Evolutionary conservation across 2,113 vertebrate species (phyloP), one percentile per base, ranked within the genome.

Genomic region (Harpagus bidentatus): DNA sequence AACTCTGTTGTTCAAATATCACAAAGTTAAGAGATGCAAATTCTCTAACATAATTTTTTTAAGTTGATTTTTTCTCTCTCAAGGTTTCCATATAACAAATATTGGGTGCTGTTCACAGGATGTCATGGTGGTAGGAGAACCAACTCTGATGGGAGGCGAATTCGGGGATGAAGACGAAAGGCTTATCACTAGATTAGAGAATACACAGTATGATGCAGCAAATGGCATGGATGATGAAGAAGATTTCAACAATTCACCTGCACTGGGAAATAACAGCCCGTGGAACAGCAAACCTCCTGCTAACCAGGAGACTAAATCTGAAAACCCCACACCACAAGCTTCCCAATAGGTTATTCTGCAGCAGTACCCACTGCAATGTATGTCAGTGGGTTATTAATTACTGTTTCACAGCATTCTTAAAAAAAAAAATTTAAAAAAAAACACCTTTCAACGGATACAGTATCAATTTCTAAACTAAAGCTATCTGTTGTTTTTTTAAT

Each of bases 91-190:
- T 97, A 98, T 98, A 98, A 98, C 98, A 98, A 96, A 98, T 98
- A 97, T 98, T 98, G 98, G 98, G 98, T 98, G 97, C 98, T 98
- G 98, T 98, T 98, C 98, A 97, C 98, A 99, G 99, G 99, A 99
- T 96, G 99, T 99, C 98, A 99, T 99, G 99, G 99, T 99, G 96
- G 99, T 99, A 89, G 99, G 99, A 95, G 99, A 99, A 97, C 99
- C 99, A 93, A 99, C 99, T 95, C 98, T 99, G 98, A 99, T 99
- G 99, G 99, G 99, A 82, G 99, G 99, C 86, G 99, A 99, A 98
- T 99, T 99, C 82, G 99, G 99, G 93, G 99, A 99, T 91, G 99
- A 99, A 98, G 99, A 99, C 16, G 99, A 99, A 98, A 99, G 99
- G 96, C 99, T 99, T 98, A 99, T 99, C 99, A 99, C 99, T 84